These are phyloP conservation scores for Mobula hypostoma DNA, from an alignment of 2,113 vertebrate genomes.

Conservation along the genomic window DNA sequence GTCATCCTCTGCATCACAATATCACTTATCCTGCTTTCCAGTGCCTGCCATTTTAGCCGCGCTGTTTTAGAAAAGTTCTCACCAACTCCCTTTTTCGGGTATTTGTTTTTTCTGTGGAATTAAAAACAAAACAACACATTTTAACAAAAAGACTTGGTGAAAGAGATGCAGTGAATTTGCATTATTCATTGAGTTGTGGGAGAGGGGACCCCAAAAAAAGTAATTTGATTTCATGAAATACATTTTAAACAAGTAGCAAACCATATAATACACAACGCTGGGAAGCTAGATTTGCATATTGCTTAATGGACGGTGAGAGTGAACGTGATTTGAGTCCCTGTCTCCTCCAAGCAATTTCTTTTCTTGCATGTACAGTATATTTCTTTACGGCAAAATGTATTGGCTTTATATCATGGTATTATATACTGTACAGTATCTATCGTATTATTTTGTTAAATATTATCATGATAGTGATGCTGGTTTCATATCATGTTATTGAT, in stretches of 20 bases:
- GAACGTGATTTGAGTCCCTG: not conserved
- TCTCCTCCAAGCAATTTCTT: not conserved
- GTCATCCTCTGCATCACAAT: constrained; percentile 98
- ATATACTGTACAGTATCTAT: no score
- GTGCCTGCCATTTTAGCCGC: constrained; percentile 85
- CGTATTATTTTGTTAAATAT: no score
- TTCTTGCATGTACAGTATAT: not conserved
- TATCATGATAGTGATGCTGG: no score
- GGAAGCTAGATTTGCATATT: not conserved
- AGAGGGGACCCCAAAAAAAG: not conserved
- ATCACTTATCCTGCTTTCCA: constrained; percentile 80
- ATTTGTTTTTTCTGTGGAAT: constrained; percentile 67
- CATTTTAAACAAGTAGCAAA: not conserved
- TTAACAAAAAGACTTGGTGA: constrained; percentile 10
- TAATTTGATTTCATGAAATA: not conserved
- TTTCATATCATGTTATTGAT: no score
- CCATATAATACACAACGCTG: not conserved
- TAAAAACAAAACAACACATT: not conserved
- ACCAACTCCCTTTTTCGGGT: constrained; percentile 69
- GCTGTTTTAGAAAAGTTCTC: constrained; percentile 78
- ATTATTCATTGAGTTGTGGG: not conserved
- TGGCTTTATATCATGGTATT: no score
- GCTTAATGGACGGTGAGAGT: not conserved
- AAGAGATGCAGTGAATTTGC: not conserved
- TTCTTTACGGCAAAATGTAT: not conserved